A percentile compares a stretch with the other conserved stretches of the same genome.
These are phyloP conservation scores for Melanotus villosus DNA, from an alignment of 2,888 invertebrate species.

Conservation along the genomic window DNA sequence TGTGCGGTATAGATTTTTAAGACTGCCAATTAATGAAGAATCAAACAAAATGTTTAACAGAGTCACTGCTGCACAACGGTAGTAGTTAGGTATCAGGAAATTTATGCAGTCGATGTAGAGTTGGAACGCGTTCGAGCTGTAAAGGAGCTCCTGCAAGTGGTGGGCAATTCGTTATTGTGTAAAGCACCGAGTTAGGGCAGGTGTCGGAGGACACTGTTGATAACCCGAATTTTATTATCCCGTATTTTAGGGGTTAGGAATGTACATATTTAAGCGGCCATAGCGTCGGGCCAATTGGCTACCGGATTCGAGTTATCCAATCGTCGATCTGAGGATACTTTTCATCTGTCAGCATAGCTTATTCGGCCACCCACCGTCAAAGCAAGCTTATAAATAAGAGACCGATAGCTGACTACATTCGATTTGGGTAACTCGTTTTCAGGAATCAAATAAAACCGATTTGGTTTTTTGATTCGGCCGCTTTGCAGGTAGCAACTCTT, in stretches of 20 bases:
- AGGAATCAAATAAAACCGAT: slow-evolving; percentile 61
- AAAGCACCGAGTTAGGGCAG: slow-evolving; percentile 41
- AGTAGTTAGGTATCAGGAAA: slow-evolving; percentile 12
- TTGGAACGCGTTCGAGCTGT: slow-evolving; percentile 2
- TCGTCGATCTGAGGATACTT: slow-evolving; percentile 68
- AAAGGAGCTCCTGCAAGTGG: slow-evolving; percentile 12
- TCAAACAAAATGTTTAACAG: background rate
- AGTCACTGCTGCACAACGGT: background rate
- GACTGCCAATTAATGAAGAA: background rate
- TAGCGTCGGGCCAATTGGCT: slow-evolving; percentile 68
- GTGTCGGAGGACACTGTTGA: slow-evolving; percentile 51
- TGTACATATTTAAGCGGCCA: slow-evolving; percentile 57
- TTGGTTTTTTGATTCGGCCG: slow-evolving; percentile 49
- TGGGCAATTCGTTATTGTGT: slow-evolving; percentile 19
- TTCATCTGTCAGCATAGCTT: slow-evolving; percentile 67
- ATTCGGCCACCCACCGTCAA: slow-evolving; percentile 67
- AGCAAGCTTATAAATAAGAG: slow-evolving; percentile 67
- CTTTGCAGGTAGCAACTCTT: slow-evolving; percentile 39
- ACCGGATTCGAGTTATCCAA: slow-evolving; percentile 69
- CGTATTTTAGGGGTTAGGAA: slow-evolving; percentile 48
- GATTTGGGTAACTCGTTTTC: slow-evolving; percentile 60
- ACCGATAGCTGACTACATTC: slow-evolving; percentile 61
- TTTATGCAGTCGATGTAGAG: slow-evolving; percentile 9
- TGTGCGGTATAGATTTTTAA: too few species aligned
- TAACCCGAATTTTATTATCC: slow-evolving; percentile 45